Evolutionary conservation across 2,113 vertebrate species (phyloP), one percentile per base, ranked within the genome.

Genomic region (Ageneiosus marmoratus): DNA sequence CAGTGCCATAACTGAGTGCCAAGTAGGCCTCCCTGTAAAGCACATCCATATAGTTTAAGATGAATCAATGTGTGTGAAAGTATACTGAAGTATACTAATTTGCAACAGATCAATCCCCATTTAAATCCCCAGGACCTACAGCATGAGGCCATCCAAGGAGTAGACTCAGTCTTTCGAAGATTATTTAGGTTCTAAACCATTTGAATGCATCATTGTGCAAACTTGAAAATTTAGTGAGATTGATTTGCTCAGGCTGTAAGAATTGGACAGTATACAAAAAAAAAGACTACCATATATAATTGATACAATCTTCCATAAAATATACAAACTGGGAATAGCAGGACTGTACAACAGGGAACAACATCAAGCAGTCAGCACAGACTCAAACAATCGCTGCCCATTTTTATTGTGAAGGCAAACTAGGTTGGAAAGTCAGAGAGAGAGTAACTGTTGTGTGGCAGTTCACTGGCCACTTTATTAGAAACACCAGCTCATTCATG

Each of bases 231-330:
- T 34, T 34, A 9, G 15, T 37, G 5, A 67, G 63, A 18, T 7
- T 67, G 63, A 20, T 34, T 67, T 67, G 60, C 60, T 63, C 60
- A 63, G 15, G 63, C 63, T 67, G 7, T 67, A 34, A 67, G 15
- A 7, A 37, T 37, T 37, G 63, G 18, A 16, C 63, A 34, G 2
- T 67, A 67, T 67, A 65, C 37, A 67, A 44, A 10, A n/a, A 70
- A 44, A 65, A 44, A 44, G 65, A 44, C 1, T 48, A 4, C n/a
- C 10, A 89, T 93, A 89, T 90, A 91, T 92, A 93, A 91, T 93
- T 93, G 86, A 93, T 91, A 89, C 79, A 88, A 90, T 90, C 83
- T 88, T 89, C 85, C 89, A 89, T 91, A 89, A 91, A 90, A 86
- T 82, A 75, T 77, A 89, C 82, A 86, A 81, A 81, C 76, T 80